Evolutionary conservation across 2,888 invertebrate species (phyloP).

Genomic region (Trimorus sp.): DNA sequence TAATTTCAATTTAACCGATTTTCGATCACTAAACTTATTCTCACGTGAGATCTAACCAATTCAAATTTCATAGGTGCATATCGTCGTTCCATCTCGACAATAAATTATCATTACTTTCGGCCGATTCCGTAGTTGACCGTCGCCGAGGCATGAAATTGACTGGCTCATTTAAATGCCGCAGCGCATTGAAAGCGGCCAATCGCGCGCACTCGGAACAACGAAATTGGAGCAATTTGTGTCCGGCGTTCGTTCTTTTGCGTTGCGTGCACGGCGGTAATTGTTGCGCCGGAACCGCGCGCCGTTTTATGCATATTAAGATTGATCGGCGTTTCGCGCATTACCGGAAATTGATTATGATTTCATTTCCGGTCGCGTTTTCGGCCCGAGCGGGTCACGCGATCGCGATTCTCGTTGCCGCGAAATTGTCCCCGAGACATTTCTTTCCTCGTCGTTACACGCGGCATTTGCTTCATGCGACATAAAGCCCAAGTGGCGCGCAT

Average conservation of each 20-base stretch:
- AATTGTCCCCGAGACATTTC: conserved; percentile 1
- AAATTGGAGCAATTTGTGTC: conserved; percentile 53
- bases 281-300: conserved; percentile 8
- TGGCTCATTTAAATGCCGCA: conserved; percentile 38
- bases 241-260: conserved; percentile 28
- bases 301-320: conserved; percentile 37
- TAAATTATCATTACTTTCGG: no score
- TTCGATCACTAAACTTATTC: no score
- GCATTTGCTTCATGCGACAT: no score
- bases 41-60: no score
- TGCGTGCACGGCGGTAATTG: conserved; percentile 35
- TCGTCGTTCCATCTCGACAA: no score
- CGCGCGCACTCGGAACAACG: conserved; percentile 4
- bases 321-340: conserved; percentile 2
- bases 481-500: not conserved
- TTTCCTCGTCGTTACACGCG: no score
- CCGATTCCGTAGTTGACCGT: conserved; percentile 11
- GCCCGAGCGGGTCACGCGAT: no score
- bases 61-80: no score
- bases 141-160: conserved; percentile 46
- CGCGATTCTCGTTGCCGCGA: not conserved
- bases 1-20: no score
- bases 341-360: no score
- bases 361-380: no score
- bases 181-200: conserved; percentile 44